Evolutionary conservation across 2,888 invertebrate species (phyloP), one percentile per base, ranked within the genome.

Genomic region (Crematogaster levior): DNA sequence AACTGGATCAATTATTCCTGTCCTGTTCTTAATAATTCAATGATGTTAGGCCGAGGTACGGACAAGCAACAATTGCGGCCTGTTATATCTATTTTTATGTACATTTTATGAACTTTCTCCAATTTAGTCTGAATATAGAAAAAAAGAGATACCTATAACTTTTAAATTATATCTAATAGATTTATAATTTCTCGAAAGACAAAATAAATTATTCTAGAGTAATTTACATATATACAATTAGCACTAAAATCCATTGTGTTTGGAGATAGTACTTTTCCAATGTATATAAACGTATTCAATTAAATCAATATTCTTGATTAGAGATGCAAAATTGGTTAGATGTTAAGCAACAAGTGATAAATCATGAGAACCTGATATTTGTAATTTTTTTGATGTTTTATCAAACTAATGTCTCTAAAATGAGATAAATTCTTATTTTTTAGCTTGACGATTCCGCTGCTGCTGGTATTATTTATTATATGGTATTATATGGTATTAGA

Each of bases 1-100:
- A 27, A 65, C 53, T 81, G 27, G 56, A 88, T 88, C 83, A 85
- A 88, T 88, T 88, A 88, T 88, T 88, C 63, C 48, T 27, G 48
- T 63, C 66, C 77, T 48, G 48, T 82, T 80, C 53, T 88, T 70
- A 86, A 88, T 86, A 85, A 88, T 86, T 86, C 80, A 86, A 40
- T 18, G 66, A 51, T 12, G 15, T 65, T 82, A 65, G 63, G 58
- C 65, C n/a, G 37, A 82, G 10, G 1, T 30, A 40, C 18, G 66
- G 40, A 4, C 51, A 43, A 43, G 18, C 24, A 70, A 75, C 27
- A 75, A 75, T 53, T n/a, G n/a, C 15, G 3, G 12, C 21, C 1
- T 46, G 18, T 73, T 73, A 34, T 46, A 7, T 43, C 9, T 1
- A 73, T 46, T 73, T 61, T 72, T 61, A n/a, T 73, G 2, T 3